These are phyloP conservation scores for Alitta virens DNA, from an alignment of 2,888 invertebrate genomes.

Conservation along the genomic window DNA sequence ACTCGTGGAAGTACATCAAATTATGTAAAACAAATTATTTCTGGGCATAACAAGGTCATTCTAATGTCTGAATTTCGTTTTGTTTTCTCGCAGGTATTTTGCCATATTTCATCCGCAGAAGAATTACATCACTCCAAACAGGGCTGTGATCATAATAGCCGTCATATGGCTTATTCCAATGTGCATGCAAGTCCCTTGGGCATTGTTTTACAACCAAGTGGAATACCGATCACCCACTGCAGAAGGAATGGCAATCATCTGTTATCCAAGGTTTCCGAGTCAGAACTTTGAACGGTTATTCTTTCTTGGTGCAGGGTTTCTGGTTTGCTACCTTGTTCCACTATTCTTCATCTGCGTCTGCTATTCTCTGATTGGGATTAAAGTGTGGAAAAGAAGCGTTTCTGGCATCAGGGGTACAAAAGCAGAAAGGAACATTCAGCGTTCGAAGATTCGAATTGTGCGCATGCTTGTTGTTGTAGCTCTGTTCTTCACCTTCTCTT, in stretches of 20 bases:
- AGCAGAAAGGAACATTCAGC: conserved; percentile 60
- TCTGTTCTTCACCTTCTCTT: conserved; percentile 86
- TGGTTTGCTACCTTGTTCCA: conserved; percentile 87
- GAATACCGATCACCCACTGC: conserved; percentile 16
- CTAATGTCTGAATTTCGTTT: too few species aligned
- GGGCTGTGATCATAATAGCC: conserved; percentile 70
- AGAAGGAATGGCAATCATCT: conserved; percentile 7
- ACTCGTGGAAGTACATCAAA: too few species aligned
- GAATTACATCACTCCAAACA: conserved; percentile 13
- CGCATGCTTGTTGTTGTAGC: conserved; percentile 93
- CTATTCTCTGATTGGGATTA: conserved; percentile 88
- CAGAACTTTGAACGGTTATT: conserved; percentile 64
- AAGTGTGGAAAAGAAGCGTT: conserved; percentile 82
- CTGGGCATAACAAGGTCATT: too few species aligned
- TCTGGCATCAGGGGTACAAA: conserved; percentile 75
- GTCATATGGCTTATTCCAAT: conserved; percentile 87
- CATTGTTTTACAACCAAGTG: conserved; percentile 69
- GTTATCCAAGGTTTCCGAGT: conserved; percentile 13
- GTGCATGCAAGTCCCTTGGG: conserved; percentile 85
- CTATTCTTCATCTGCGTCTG: conserved; percentile 87
- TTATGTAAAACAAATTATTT: too few species aligned
- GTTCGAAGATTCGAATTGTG: conserved; percentile 89
- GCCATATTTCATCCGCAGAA: conserved; percentile 24
- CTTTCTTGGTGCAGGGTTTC: conserved; percentile 83
- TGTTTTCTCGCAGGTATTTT: conserved; percentile 23